Base-by-base conservation (phyloP, 2,113 vertebrate genomes). In the Oncorhynchus gorbuscha region DNA sequence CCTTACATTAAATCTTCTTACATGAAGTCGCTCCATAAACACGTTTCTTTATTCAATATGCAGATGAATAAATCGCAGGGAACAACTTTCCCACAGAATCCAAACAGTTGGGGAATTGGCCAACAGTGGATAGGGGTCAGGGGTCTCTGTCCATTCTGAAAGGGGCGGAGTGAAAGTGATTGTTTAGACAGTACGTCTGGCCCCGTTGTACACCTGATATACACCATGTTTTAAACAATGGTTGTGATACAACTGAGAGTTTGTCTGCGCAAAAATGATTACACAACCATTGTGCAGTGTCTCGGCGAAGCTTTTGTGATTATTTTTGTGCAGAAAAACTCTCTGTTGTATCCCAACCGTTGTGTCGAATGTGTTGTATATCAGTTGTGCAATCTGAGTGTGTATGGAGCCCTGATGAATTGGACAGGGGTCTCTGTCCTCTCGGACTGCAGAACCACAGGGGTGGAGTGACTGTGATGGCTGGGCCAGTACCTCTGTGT, bases 71-170 rank as follows among this genome's bases (percentile, higher is more conserved):
- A 35, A 72, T 65, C 58, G 5, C 30, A 72, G 59, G 45, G 58
- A 84, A 76, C 68, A 66, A 66, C 55, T 79, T 85, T 87, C 83
- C 75, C 76, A 85, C 80, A 80, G 48, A 81, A 26, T 20, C n/a
- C 45, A 58, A 72, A 55, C 48, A 22, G 61, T 76, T 76, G 78
- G 79, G 73, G 28, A 81, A 81, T 74, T 77, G 73, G 32, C 24
- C 62, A 14, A 67, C n/a, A 64, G 20, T 59, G 70, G 20, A 16
- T 76, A n/a, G 11, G 79, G 65, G 80, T 68, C 78, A 51, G 76
- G 74, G 74, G 80, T 85, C 77, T 62, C 70, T 73, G 70, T 5
- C n/a, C 26, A 12, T 35, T 55, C 14, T 58, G 62, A 77, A 5
- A 64, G 62, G 76, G 30, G 70, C 64, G 2, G 68, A 32, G 74